phyloP scores from a whole-genome alignment of 92 coral and sea anemone species.

The Pocillopora meandrina region DNA sequence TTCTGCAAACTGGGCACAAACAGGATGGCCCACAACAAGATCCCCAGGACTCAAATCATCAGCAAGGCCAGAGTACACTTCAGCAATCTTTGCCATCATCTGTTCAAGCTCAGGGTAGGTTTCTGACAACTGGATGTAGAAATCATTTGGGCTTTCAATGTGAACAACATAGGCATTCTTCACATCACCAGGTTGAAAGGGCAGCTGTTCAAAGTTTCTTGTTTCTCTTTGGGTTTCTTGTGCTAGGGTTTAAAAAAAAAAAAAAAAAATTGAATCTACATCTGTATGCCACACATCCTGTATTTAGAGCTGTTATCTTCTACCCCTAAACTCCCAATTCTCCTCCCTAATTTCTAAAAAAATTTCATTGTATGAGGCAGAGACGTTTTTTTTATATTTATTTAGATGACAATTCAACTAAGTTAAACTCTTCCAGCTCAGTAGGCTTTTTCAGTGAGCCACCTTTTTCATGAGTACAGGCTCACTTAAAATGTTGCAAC shows the following conservation, averaged over 20 bases:
- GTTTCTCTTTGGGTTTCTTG: neutral
- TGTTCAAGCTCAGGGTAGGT: conserved; percentile 64
- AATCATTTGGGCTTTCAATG: conserved; percentile 56
- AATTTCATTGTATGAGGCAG: too few relatives aligned
- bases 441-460: too few relatives aligned
- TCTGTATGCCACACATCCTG: neutral
- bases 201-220: conserved; percentile 18
- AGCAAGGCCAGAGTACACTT: conserved; percentile 51
- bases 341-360: too few relatives aligned
- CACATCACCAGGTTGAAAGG: conserved; percentile 50
- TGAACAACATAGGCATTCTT: conserved; percentile 71
- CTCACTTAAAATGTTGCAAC: too few relatives aligned
- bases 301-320: neutral
- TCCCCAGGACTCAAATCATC: conserved; percentile 44
- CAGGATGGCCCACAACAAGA: conserved; percentile 48
- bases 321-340: too few relatives aligned
- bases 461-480: too few relatives aligned
- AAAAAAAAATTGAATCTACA: neutral
- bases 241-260: conserved; percentile 15
- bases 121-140: conserved; percentile 74
- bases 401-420: too few relatives aligned
- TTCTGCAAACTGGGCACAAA: conserved; percentile 80
- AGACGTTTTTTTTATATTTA: too few relatives aligned
- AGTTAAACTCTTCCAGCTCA: too few relatives aligned
- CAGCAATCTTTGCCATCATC: conserved; percentile 74